Conservation (phyloP, 2,888 invertebrate species). For the Erpobdella octoculata region DNA sequence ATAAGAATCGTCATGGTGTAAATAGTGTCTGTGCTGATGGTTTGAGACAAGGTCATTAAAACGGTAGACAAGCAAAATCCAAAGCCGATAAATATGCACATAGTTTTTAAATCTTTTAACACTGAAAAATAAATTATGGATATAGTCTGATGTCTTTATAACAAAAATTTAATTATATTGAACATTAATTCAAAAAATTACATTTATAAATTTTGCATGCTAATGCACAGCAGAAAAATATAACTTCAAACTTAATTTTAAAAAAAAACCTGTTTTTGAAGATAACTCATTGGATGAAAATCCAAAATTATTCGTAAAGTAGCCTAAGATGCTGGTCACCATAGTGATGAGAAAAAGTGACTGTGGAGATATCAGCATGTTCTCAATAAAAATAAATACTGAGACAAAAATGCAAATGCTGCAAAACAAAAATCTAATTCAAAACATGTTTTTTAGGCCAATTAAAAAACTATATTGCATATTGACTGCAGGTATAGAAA, state of each 20-base stretch:
- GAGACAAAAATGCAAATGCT: conserved; percentile 49
- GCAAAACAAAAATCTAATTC: conserved; percentile 23
- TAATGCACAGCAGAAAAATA: neutral
- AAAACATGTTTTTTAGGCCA: neutral
- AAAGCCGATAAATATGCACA: conserved; percentile 67
- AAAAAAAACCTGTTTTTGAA: conserved; percentile 4
- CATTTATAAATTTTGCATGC: neutral
- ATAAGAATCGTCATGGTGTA: conserved; percentile 82
- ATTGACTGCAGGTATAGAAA: too few species aligned
- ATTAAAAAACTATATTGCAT: too few species aligned
- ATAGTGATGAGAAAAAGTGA: conserved; percentile 44
- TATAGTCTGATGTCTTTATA: neutral
- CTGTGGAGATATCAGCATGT: conserved; percentile 43
- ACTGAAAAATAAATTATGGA: neutral
- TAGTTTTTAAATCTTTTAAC: neutral
- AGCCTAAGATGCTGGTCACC: conserved; percentile 46
- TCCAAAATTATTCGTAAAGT: conserved; percentile 42
- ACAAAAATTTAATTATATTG: neutral
- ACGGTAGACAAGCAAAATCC: conserved; percentile 84
- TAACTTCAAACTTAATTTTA: neutral
- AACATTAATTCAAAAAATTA: neutral
- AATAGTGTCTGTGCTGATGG: conserved; percentile 93
- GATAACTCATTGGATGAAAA: too few species aligned
- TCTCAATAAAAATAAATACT: conserved; percentile 47
- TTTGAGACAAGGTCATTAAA: conserved; percentile 84